Evolutionary conservation across 2,797 vertebrate species (phyloP).

Genomic region (Notamacropus eugenii): DNA sequence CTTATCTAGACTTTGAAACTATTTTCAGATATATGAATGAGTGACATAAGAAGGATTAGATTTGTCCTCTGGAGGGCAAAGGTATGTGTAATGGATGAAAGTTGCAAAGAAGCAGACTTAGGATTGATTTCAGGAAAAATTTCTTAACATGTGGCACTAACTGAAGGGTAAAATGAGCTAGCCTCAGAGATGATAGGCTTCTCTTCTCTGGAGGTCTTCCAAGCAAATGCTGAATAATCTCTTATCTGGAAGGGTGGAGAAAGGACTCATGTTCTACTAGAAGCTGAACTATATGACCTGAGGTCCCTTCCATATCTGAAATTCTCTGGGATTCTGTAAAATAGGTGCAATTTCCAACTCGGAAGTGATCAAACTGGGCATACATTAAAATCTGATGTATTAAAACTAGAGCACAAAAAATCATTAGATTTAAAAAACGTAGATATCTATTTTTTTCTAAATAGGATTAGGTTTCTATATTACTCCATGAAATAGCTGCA

Average conservation of each 20-base stretch:
- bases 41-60: background rate
- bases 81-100: background rate
- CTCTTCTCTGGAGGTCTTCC: background rate
- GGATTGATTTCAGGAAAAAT: background rate
- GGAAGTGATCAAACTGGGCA: slow-evolving; percentile 3
- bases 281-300: background rate
- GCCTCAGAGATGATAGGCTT: background rate
- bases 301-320: background rate
- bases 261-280: background rate
- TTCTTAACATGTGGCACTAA: background rate
- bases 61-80: background rate
- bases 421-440: background rate
- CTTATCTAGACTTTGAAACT: background rate
- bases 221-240: background rate
- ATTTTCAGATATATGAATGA: background rate
- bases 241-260: background rate
- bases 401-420: slow-evolving; percentile 7
- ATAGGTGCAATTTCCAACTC: slow-evolving; percentile 27
- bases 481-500: background rate
- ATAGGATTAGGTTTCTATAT: slow-evolving; percentile 24
- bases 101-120: background rate
- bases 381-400: slow-evolving; percentile 26
- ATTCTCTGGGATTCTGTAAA: slow-evolving; percentile 4
- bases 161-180: background rate
- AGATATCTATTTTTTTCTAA: background rate